Percentiles rank a stretch among this genome's conserved stretches.
phyloP scores from a whole-genome alignment of 2,113 vertebrate species.

The Gnathonemus echidnorhynchus region DNA sequence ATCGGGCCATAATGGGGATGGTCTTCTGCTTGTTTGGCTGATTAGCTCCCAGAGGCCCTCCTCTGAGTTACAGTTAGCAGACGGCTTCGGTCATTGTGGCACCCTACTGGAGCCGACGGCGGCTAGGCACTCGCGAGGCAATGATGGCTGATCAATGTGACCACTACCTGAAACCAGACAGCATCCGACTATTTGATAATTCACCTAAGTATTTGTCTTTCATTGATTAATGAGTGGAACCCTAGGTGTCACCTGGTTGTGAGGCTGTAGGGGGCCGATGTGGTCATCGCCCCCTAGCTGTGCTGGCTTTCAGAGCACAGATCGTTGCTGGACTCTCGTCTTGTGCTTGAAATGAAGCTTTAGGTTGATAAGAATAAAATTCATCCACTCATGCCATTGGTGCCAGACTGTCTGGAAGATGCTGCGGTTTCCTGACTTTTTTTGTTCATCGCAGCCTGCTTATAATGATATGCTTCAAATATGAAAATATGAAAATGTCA shows the following conservation, averaged over 20 bases:
- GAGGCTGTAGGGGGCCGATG: not conserved
- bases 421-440: not conserved
- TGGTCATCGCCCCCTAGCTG: not conserved
- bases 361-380: not conserved
- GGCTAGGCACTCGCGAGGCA: not conserved
- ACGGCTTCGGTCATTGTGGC: not conserved
- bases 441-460: not conserved
- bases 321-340: not conserved
- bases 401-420: not conserved
- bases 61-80: not conserved
- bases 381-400: not conserved
- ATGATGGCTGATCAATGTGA: not conserved
- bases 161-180: not conserved
- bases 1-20: not conserved
- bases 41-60: not conserved
- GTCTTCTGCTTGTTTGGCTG: not conserved
- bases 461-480: not conserved
- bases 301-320: not conserved
- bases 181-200: not conserved
- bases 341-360: not conserved
- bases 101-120: not conserved
- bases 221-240: not conserved
- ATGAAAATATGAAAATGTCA: not conserved
- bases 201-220: not conserved
- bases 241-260: not conserved